phyloP scores from a whole-genome alignment of 2,888 invertebrate genomes.

The Lasioglossum malachurum region DNA sequence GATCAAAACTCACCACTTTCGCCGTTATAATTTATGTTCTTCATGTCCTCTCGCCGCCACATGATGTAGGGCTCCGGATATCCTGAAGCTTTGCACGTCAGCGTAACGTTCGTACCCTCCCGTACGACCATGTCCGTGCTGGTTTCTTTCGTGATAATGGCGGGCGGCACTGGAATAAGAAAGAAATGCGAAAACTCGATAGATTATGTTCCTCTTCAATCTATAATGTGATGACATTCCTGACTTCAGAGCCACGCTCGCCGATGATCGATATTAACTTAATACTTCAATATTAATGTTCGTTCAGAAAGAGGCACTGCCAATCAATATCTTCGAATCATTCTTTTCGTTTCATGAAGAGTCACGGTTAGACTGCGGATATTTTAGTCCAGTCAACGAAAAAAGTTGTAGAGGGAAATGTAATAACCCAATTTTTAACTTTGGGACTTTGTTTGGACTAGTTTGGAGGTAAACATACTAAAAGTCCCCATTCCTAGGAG shows the following conservation, averaged over 20 bases:
- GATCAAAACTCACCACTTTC: slow-evolving; percentile 89
- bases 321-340: neutral
- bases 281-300: slow-evolving; percentile 1
- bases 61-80: slow-evolving; percentile 97
- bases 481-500: too few species aligned
- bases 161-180: slow-evolving; percentile 91
- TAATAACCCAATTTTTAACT: too few species aligned
- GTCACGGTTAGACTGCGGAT: neutral
- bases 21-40: slow-evolving; percentile 95
- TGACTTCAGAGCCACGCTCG: neutral
- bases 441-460: too few species aligned
- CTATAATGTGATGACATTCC: neutral
- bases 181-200: slow-evolving; percentile 12
- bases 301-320: neutral
- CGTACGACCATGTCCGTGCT: slow-evolving; percentile 96
- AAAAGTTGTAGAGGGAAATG: too few species aligned
- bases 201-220: neutral
- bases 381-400: neutral
- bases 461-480: too few species aligned
- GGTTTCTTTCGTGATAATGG: slow-evolving; percentile 95
- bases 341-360: neutral
- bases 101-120: slow-evolving; percentile 94
- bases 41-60: slow-evolving; percentile 96
- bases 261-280: slow-evolving; percentile 22
- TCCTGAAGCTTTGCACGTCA: slow-evolving; percentile 94